Percentiles rank a stretch among this genome's conserved stretches.
These are phyloP conservation scores for Drosophila equinoxialis DNA, from an alignment of 1,140 invertebrate species.

Conservation along the genomic window DNA sequence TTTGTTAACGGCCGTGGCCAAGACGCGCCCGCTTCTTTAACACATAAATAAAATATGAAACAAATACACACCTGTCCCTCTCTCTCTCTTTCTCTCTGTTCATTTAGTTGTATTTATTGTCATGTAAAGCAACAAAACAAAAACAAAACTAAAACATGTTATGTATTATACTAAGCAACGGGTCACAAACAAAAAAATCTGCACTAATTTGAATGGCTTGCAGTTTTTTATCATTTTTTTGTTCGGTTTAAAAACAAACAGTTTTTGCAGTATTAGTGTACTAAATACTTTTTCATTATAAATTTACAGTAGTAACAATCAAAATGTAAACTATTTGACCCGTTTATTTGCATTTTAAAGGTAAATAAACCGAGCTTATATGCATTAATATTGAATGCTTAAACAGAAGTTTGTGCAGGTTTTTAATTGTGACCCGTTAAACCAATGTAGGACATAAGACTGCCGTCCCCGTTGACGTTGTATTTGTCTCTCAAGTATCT, in stretches of 20 bases:
- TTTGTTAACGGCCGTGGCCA: slow-evolving; percentile 76
- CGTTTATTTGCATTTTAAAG: no score
- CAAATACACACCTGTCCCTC: slow-evolving; percentile 29
- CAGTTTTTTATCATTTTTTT: background rate
- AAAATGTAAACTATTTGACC: no score
- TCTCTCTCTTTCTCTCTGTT: background rate
- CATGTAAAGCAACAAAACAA: slow-evolving; percentile 56
- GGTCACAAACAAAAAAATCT: background rate
- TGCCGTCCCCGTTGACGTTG: slow-evolving; percentile 55
- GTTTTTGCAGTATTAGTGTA: background rate
- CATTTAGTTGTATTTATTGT: slow-evolving; percentile 29
- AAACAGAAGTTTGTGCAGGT: background rate
- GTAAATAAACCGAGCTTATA: no score
- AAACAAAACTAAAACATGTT: slow-evolving; percentile 46
- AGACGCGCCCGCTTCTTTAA: slow-evolving; percentile 76
- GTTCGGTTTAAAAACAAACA: background rate
- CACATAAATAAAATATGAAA: slow-evolving; percentile 47
- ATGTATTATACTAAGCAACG: slow-evolving; percentile 10
- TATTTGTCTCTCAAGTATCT: slow-evolving; percentile 57
- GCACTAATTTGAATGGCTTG: background rate
- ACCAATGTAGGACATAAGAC: slow-evolving; percentile 61
- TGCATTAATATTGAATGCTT: background rate
- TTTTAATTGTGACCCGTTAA: slow-evolving; percentile 3
- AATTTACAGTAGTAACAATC: background rate
- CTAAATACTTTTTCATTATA: background rate